Evolutionary conservation across 2,888 invertebrate genomes (phyloP), one percentile per base, ranked within the genome.

Genomic region (Drosophila formosana): DNA sequence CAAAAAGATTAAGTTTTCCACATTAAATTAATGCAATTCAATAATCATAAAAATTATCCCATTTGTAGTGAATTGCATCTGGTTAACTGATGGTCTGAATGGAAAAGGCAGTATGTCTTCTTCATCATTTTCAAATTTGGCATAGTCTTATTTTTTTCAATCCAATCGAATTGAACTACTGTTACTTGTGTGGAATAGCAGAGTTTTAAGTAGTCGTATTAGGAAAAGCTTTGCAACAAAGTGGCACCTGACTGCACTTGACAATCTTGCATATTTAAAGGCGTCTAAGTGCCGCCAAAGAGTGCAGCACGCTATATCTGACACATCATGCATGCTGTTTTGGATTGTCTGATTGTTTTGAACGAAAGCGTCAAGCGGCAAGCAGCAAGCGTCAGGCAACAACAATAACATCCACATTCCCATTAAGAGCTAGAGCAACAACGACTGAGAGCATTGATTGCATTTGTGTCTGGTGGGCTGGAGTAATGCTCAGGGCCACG

Each of bases 271-370:
- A 85, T 87, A 81, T 83, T 89, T 85, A 75, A 84, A 79, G 79
- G 84, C 82, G 89, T 69, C 75, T 87, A 84, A 88, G 87, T 86
- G 84, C 83, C 62, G 75, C 63, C 74, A 82, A 88, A 82, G 71
- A 85, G 82, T 77, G 78, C 71, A 51, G 43, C 45, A 39, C 41
- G 72, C 72, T 52, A 43, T 64, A 67, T 69, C 68, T 68, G 77
- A 51, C 88, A 79, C 87, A 88, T 88, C 83, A 83, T 80, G 78
- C 73, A 83, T 86, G 83, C 83, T 76, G 86, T 75, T 86, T 85
- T 82, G 78, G 75, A 68, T 70, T 72, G 55, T 53, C 71, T 80
- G 80, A 83, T 83, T 83, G 83, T 88, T 88, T 86, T 70, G 70
- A 86, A 75, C 80, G 78, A 73, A 74, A 67, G 68, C 65, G 58